phyloP scores from a whole-genome alignment of 2,888 invertebrate genomes.

The Toxonevra muliebris region DNA sequence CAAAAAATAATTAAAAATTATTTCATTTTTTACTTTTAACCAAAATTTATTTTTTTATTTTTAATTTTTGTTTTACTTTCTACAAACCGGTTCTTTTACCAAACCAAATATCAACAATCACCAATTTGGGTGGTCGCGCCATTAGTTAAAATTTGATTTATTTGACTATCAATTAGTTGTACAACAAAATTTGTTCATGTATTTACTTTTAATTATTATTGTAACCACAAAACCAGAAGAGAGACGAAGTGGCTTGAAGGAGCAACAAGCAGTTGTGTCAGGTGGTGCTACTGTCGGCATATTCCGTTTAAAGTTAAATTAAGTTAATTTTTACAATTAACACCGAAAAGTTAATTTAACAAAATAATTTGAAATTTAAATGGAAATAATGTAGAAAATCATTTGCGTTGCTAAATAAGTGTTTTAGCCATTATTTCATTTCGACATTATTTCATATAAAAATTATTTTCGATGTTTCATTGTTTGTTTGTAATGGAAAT shows the following conservation, averaged over 20 bases:
- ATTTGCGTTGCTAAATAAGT: slow-evolving; percentile 9
- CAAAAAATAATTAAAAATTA: not conserved
- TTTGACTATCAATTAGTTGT: slow-evolving; percentile 57
- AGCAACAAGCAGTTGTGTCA: slow-evolving; percentile 7
- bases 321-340: slow-evolving; percentile 53
- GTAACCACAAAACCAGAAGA: slow-evolving; percentile 17
- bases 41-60: slow-evolving; percentile 1
- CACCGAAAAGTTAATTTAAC: slow-evolving; percentile 53
- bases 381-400: slow-evolving; percentile 13
- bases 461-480: too few relatives aligned
- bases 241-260: not conserved
- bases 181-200: slow-evolving; percentile 53
- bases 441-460: too few relatives aligned
- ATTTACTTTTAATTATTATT: slow-evolving; percentile 57
- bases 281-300: slow-evolving; percentile 17
- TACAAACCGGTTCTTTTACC: not conserved
- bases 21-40: not conserved
- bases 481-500: too few relatives aligned
- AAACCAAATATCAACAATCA: slow-evolving; percentile 12
- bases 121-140: slow-evolving; percentile 39
- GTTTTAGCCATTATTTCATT: too few relatives aligned
- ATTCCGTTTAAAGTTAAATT: slow-evolving; percentile 37
- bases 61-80: not conserved
- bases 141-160: slow-evolving; percentile 55
- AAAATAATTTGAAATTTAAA: slow-evolving; percentile 17